phyloP scores from a whole-genome alignment of 1,140 invertebrate species.

The Brachionus rotundiformis region DNA sequence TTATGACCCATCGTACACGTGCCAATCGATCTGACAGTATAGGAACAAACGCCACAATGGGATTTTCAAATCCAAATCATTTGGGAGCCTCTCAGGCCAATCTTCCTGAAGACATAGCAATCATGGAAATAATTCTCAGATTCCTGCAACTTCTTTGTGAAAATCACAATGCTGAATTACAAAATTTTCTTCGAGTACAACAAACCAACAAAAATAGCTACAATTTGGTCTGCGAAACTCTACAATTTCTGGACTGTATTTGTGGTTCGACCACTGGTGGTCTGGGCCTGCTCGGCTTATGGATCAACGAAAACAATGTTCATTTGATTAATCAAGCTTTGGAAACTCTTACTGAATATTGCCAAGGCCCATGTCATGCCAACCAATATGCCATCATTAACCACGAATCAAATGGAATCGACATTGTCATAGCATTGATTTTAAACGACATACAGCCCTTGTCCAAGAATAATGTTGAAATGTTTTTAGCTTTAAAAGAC shows the following conservation, averaged over 20 bases:
- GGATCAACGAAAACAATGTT: conserved; percentile 97
- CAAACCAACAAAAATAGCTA: conserved; percentile 72
- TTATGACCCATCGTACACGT: not conserved
- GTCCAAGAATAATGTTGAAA: conserved; percentile 90
- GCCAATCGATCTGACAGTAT: not conserved
- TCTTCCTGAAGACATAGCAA: conserved; percentile 73
- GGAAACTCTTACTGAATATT: conserved; percentile 97
- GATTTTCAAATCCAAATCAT: not conserved
- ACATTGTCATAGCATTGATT: conserved; percentile 96
- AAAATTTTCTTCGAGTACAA: conserved; percentile 67
- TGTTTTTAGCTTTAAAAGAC: conserved; percentile 93
- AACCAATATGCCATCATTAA: conserved; percentile 95
- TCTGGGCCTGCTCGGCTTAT: conserved; percentile 87
- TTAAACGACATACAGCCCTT: conserved; percentile 96
- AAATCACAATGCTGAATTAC: conserved; percentile 93
- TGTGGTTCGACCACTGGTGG: conserved; percentile 98
- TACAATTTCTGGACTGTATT: conserved; percentile 97
- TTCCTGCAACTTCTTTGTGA: conserved; percentile 97
- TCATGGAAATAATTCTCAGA: conserved; percentile 92
- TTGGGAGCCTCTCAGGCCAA: not conserved
- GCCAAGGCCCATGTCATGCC: conserved; percentile 97
- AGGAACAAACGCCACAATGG: not conserved
- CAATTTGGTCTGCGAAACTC: conserved; percentile 94
- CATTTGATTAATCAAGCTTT: conserved; percentile 94
- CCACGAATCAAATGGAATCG: conserved; percentile 96